Percentiles rank a stretch among this genome's conserved stretches.
phyloP scores from a whole-genome alignment of 2,113 vertebrate genomes.

The human (Homo sapiens) region GRCh38 chr7:42757001-42757500 shows the following conservation, averaged over 20 bases:
- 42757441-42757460: background rate
- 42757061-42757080: conserved; percentile 58
- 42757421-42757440: background rate
- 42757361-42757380: background rate
- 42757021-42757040: background rate
- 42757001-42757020: conserved; percentile 43
- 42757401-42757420: background rate
- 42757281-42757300: background rate
- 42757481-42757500: conserved; percentile 6
- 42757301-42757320: background rate
- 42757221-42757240: background rate
- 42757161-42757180: background rate
- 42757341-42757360: background rate
- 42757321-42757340: background rate
- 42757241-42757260: background rate
- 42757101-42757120: background rate
- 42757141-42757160: background rate
- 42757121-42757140: conserved; percentile 12
- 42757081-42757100: conserved; percentile 6
- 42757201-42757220: background rate
- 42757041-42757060: background rate
- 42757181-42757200: background rate
- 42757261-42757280: background rate
- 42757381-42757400: background rate
- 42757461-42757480: background rate